Evolutionary conservation across 2,888 invertebrate genomes (phyloP).

Genomic region (Hypercompe scribonia): DNA sequence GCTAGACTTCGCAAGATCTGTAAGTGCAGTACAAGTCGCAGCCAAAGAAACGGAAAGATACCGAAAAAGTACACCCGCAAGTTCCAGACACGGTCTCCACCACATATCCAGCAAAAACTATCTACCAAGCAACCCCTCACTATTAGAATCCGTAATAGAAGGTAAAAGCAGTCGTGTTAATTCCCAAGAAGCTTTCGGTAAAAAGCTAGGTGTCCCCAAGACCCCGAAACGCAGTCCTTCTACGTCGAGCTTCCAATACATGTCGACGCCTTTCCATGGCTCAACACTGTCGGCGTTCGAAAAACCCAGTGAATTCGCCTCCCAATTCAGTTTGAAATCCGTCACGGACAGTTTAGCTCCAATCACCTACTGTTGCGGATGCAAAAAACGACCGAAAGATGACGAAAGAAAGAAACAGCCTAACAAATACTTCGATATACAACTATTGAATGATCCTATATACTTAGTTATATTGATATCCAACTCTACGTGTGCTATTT

Average conservation of each 20-base stretch:
- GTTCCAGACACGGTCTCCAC: conserved; percentile 82
- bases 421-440: conserved; percentile 91
- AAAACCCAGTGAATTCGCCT: conserved; percentile 92
- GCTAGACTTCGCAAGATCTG: conserved; percentile 87
- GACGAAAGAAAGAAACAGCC: conserved; percentile 74
- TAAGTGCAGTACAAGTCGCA: conserved; percentile 90
- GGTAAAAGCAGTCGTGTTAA: conserved; percentile 76
- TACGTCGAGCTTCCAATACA: conserved; percentile 93
- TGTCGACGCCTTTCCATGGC: conserved; percentile 94
- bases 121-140: conserved; percentile 88
- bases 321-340: conserved; percentile 91
- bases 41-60: conserved; percentile 69
- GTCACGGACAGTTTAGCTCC: conserved; percentile 86
- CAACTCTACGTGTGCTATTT: conserved; percentile 94
- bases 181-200: conserved; percentile 75
- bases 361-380: conserved; percentile 75
- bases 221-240: conserved; percentile 90
- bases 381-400: conserved; percentile 69
- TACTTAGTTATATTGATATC: conserved; percentile 94
- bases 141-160: conserved; percentile 90
- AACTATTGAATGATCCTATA: conserved; percentile 91
- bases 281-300: conserved; percentile 92
- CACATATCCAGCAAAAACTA: conserved; percentile 88
- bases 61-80: conserved; percentile 72
- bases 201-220: conserved; percentile 73